Evolutionary conservation across 2,113 vertebrate genomes (phyloP).

Genomic region (Melanocharis versteri): DNA sequence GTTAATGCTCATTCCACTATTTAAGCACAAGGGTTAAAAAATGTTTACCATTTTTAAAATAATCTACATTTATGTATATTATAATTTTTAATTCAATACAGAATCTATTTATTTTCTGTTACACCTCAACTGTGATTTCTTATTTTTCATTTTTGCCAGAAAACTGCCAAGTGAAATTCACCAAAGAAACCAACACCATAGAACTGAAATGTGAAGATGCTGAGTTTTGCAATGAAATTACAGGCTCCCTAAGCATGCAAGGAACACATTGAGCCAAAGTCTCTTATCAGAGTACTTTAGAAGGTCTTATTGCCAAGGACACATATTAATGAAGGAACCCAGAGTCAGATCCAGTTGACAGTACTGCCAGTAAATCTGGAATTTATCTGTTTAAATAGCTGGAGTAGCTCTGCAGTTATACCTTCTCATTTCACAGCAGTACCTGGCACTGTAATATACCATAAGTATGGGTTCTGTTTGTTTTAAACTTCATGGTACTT

Average conservation of each 20-base stretch:
- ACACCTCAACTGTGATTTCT: background rate
- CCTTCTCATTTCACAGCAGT: background rate
- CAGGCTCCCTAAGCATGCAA: background rate
- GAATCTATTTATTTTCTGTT: background rate
- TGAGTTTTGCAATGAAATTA: background rate
- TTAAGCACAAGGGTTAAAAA: background rate
- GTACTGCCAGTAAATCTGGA: background rate
- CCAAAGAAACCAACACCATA: background rate
- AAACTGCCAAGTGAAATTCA: background rate
- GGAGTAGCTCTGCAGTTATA: background rate
- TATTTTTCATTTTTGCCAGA: background rate
- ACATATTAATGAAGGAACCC: background rate
- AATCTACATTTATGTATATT: background rate
- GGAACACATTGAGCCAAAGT: background rate
- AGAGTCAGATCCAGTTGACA: background rate
- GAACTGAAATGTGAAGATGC: background rate
- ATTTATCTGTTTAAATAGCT: background rate
- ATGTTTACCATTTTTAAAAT: background rate
- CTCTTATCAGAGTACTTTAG: background rate
- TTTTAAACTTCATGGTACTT: background rate
- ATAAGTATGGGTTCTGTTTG: background rate
- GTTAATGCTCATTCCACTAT: background rate
- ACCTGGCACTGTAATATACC: background rate
- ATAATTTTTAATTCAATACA: background rate
- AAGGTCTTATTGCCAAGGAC: background rate